Evolutionary conservation across 2,797 vertebrate species (phyloP), one percentile per base, ranked within the genome.

Genomic region (Alfaro cultratus): DNA sequence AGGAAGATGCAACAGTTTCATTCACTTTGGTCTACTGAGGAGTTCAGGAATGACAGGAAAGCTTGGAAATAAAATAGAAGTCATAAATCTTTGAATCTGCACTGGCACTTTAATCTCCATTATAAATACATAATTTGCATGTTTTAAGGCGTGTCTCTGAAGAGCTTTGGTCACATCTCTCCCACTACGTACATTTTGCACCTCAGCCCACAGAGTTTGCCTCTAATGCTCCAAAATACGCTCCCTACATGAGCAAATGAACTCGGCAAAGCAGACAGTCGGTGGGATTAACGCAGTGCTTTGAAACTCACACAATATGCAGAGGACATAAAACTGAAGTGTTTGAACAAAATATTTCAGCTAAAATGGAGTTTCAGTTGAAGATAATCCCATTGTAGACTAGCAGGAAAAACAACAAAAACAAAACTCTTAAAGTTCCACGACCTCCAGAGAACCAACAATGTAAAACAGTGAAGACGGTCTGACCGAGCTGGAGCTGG

Each of bases 301-400:
- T 70, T 84, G 77, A 85, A 74, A 87, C 57, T 83, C 73, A 76
- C 80, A 80, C 2, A 12, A 49, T 57, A 86, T 4, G 21, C 73
- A 39, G 84, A 79, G 80, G 74, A 75, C 31, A 0, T n/a, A 70
- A 41, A 80, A 75, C 57, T 74, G 78, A 89, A 82, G 79, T 78
- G 78, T 81, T 78, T 75, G 64, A 57, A 77, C 68, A 75, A 77
- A 85, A 78, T 29, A 74, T 83, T n/a, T 39, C 41, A 86, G 72
- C 83, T 80, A 82, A 88, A 87, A 88, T 81, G 57, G 84, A 89
- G 74, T 88, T 89, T 85, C 79, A 64, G 74, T 87, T 89, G 85
- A 76, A 68, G 60, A 73, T 72, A 29, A 62, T 88, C 82, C 86
- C 86, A 86, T 84, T 85, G 89, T 81, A 88, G 64, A 78, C 76